Evolutionary conservation across 2,113 vertebrate species (phyloP).

Genomic region (Dasyornis broadbenti): DNA sequence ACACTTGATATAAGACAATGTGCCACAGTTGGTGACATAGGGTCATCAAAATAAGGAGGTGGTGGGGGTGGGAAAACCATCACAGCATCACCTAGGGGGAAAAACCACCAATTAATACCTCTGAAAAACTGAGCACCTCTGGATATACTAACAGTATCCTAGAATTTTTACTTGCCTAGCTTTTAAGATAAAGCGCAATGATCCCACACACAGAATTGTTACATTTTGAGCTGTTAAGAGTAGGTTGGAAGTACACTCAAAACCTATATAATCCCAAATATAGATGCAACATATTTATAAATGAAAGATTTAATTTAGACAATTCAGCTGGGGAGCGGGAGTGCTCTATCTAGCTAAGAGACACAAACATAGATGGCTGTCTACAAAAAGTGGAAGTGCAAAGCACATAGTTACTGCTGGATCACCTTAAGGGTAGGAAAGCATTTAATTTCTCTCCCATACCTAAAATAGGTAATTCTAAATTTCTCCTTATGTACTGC

Average conservation of each 20-base stretch:
- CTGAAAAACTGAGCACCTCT: neutral
- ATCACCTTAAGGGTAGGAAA: neutral
- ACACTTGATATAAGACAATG: neutral
- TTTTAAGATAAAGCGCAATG: neutral
- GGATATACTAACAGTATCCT: neutral
- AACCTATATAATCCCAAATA: neutral
- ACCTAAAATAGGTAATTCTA: neutral
- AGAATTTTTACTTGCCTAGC: neutral
- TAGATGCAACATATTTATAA: neutral
- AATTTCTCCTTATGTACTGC: neutral
- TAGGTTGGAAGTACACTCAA: neutral
- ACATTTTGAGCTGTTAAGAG: neutral
- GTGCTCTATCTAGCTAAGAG: neutral
- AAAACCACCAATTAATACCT: neutral
- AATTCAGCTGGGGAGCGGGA: neutral
- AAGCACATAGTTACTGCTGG: neutral
- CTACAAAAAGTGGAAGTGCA: neutral
- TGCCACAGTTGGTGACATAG: constrained; percentile 1
- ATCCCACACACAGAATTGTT: neutral
- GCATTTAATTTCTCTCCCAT: neutral
- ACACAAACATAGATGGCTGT: neutral
- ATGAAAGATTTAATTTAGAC: neutral
- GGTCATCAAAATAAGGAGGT: constrained; percentile 75
- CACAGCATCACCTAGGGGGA: constrained; percentile 70
- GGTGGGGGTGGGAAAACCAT: constrained; percentile 77